Percentiles rank a stretch among this genome's conserved stretches.
Evolutionary conservation across 2,113 vertebrate species (phyloP).

Genomic region (Psophia crepitans): DNA sequence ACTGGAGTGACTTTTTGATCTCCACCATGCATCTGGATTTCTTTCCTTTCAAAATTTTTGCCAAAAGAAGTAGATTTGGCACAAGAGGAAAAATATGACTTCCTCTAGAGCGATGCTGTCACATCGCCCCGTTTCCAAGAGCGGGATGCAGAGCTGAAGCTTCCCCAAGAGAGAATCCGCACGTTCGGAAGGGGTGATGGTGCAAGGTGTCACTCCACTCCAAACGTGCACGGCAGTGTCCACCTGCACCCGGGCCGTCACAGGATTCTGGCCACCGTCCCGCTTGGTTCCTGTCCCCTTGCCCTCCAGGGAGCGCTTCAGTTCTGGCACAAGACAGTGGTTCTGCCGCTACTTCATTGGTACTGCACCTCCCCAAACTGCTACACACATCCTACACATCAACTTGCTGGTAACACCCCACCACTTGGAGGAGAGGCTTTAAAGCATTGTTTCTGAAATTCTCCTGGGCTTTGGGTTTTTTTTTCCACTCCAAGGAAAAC

Average conservation of each 20-base stretch:
- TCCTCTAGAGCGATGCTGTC: neutral
- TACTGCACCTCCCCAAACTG: neutral
- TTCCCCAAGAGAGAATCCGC: neutral
- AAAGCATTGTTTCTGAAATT: neutral
- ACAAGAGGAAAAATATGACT: neutral
- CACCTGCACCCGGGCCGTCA: rapidly evolving
- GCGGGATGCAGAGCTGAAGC: neutral
- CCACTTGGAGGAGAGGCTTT: neutral
- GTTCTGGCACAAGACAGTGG: rapidly evolving
- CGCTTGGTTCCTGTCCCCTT: neutral
- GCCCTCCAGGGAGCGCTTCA: neutral
- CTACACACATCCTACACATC: neutral
- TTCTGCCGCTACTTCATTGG: neutral
- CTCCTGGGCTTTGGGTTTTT: neutral
- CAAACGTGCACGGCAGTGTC: rapidly evolving
- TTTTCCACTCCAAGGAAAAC: neutral
- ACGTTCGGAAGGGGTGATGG: neutral
- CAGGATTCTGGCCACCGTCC: neutral
- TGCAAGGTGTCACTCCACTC: neutral
- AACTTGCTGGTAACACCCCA: neutral
- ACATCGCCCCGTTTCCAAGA: neutral
- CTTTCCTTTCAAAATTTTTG: neutral
- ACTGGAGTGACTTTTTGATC: neutral
- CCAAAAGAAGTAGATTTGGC: conserved; percentile 50
- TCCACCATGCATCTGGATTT: neutral